Evolutionary conservation across 2,797 vertebrate genomes (phyloP).

Genomic region (Arremon brunneinucha): DNA sequence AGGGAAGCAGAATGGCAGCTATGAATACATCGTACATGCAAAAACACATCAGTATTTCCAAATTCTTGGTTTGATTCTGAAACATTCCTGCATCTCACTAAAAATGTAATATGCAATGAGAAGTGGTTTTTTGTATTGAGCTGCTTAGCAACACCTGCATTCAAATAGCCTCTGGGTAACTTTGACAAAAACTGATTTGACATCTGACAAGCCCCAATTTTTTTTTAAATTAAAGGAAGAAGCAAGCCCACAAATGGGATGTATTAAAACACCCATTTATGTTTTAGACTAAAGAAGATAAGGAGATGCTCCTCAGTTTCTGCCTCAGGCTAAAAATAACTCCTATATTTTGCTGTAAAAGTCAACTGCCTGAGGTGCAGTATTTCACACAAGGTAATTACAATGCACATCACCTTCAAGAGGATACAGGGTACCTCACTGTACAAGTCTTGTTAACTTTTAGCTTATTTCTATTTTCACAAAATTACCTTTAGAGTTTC

Average conservation of each 20-base stretch:
- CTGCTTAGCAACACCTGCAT: conserved; percentile 32
- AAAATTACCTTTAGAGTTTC: background rate
- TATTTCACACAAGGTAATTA: background rate
- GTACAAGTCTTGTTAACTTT: background rate
- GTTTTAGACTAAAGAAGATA: background rate
- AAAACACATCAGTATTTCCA: background rate
- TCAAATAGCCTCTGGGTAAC: background rate
- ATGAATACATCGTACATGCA: background rate
- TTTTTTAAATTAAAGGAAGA: background rate
- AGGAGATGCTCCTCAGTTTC: background rate
- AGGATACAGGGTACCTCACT: background rate
- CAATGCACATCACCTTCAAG: background rate
- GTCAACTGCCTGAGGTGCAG: background rate
- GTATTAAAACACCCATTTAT: background rate
- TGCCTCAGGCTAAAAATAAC: conserved; percentile 16
- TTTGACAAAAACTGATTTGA: conserved; percentile 22
- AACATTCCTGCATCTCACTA: background rate
- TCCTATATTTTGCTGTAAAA: background rate
- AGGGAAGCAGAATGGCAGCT: background rate
- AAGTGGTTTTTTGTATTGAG: background rate
- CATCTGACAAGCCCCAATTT: background rate
- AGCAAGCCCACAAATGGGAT: background rate
- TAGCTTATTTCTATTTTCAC: background rate
- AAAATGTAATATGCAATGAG: background rate
- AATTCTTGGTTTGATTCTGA: background rate